phyloP scores from a whole-genome alignment of 2,113 vertebrate species.

The Otus sunia region DNA sequence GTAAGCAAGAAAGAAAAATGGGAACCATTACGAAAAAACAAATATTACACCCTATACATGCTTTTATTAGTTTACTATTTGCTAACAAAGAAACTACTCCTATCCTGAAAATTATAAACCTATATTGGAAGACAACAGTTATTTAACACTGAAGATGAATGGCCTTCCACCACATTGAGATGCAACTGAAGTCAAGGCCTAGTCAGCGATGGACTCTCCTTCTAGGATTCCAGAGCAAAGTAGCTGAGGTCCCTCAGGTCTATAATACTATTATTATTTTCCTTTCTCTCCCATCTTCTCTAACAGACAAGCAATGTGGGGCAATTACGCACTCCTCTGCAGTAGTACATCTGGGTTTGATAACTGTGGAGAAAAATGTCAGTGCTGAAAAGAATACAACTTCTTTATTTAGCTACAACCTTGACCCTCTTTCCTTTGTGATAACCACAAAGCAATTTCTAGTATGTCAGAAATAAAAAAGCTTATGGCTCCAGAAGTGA shows the following conservation, averaged over 20 bases:
- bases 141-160: background rate
- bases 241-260: background rate
- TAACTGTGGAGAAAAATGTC: background rate
- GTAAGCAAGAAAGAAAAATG: background rate
- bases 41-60: background rate
- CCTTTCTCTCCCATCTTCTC: background rate
- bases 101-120: background rate
- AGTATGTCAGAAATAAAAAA: background rate
- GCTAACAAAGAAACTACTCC: background rate
- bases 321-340: accelerated
- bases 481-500: background rate
- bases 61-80: background rate
- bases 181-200: background rate
- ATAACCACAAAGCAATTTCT: background rate
- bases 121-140: background rate
- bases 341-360: background rate
- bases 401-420: background rate
- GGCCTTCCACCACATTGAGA: background rate
- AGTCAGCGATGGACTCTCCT: background rate
- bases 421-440: background rate
- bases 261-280: background rate
- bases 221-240: background rate
- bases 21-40: background rate
- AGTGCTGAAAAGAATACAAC: background rate
- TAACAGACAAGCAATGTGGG: background rate